These are phyloP conservation scores for Peromyscus attwateri DNA, from an alignment of 2,797 vertebrate species.

Conservation along the genomic window DNA sequence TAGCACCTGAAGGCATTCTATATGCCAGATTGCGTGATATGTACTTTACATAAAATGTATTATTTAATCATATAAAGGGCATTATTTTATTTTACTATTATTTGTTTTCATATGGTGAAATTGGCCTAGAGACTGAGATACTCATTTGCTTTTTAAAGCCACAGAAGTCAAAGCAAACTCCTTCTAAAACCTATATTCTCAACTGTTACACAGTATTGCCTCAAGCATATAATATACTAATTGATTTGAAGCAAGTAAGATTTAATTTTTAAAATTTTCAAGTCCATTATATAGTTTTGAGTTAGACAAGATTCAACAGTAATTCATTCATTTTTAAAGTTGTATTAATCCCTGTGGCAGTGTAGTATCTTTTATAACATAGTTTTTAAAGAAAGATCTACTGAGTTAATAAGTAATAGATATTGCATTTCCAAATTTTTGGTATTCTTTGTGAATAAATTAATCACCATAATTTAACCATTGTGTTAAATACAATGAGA, in stretches of 20 bases:
- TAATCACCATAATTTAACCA: background rate
- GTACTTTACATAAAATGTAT: constrained; percentile 34
- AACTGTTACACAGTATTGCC: background rate
- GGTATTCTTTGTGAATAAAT: constrained; percentile 48
- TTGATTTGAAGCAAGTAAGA: constrained; percentile 20
- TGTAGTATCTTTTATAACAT: background rate
- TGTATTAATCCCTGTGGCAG: background rate
- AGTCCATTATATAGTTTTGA: background rate
- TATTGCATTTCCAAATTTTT: background rate
- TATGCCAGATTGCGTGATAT: background rate
- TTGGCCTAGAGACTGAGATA: background rate
- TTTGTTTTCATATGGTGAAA: constrained; percentile 34
- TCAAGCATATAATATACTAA: constrained; percentile 3
- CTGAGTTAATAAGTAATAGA: constrained; percentile 23
- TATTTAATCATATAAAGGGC: constrained; percentile 19
- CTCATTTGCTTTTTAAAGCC: background rate
- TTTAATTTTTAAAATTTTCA: constrained; percentile 6
- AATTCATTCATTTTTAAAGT: constrained; percentile 15
- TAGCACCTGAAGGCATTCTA: background rate
- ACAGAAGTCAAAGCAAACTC: constrained; percentile 23
- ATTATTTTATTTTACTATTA: background rate
- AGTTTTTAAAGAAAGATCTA: constrained; percentile 10
- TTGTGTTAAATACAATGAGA: constrained; percentile 2
- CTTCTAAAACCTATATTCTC: constrained; percentile 22
- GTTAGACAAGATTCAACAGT: constrained; percentile 27